Evolutionary conservation across 2,888 invertebrate species (phyloP).

Genomic region (Macroteleia sp.): DNA sequence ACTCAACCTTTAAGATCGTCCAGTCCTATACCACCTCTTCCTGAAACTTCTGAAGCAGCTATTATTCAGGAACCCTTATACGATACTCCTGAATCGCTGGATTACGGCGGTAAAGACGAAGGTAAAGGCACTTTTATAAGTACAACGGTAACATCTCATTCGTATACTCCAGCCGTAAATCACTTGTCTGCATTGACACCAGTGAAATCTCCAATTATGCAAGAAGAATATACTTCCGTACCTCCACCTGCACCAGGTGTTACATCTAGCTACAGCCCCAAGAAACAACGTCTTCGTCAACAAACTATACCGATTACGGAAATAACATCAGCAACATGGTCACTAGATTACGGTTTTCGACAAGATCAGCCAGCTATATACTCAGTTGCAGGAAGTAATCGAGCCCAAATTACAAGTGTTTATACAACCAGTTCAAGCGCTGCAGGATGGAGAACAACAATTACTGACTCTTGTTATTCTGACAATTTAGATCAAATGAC

Average conservation of each 20-base stretch:
- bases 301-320: slow-evolving; percentile 77
- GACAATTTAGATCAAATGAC: slow-evolving; percentile 88
- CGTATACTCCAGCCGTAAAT: slow-evolving; percentile 78
- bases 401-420: slow-evolving; percentile 90
- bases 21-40: slow-evolving; percentile 77
- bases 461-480: slow-evolving; percentile 85
- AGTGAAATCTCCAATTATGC: slow-evolving; percentile 85
- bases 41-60: slow-evolving; percentile 68
- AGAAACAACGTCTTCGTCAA: slow-evolving; percentile 81
- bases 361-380: slow-evolving; percentile 88
- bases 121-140: slow-evolving; percentile 77
- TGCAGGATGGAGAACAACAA: slow-evolving; percentile 86
- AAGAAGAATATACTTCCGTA: slow-evolving; percentile 84
- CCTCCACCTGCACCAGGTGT: slow-evolving; percentile 85
- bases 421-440: slow-evolving; percentile 89
- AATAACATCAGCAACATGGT: slow-evolving; percentile 74
- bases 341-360: slow-evolving; percentile 84
- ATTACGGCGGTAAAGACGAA: no score
- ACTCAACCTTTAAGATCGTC: slow-evolving; percentile 71
- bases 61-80: slow-evolving; percentile 80
- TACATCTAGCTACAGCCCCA: slow-evolving; percentile 83
- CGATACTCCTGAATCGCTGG: no score
- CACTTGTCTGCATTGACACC: slow-evolving; percentile 86
- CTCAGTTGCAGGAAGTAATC: slow-evolving; percentile 89
- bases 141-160: slow-evolving; percentile 68